Evolutionary conservation across 2,797 vertebrate species (phyloP), one percentile per base, ranked within the genome.

Genomic region (Diceros bicornis): DNA sequence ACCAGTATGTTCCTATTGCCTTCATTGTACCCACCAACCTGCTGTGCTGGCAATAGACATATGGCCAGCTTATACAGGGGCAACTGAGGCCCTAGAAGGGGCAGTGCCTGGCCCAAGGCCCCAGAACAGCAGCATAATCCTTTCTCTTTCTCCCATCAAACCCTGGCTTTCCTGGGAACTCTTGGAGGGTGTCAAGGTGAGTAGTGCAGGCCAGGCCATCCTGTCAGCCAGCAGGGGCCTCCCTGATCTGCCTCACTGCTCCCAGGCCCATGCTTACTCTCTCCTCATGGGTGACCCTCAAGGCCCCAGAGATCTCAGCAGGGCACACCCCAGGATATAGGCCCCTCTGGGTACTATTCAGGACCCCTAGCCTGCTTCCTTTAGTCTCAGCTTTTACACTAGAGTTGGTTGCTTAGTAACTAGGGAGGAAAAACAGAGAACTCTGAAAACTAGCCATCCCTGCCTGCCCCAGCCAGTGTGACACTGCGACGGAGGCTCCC

Each of bases 91-190:
- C 23, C 14, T 9, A 57, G 17, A 59, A 92, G 68, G 72, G 32
- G 6, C 13, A 55, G 71, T 21, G 12, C 4, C 21, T 47, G 25
- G 32, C 32, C 32, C 9, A 34, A 89, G 11, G 20, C n/a, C 18
- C 37, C 27, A 32, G 47, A 37, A 61, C n/a, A 55, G 25, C 6
- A 6, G 18, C 18, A 34, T 7, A 62, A 68, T 27, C 32, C 55
- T 91, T 83, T 47, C 91, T 66, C 88, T 90, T 94, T 78, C 34
- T 34, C 50, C 50, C 57, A 11, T 47, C 57, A 61, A 79, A 69
- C 10, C 12, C 6, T 50, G 47, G n/a, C 37, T 11, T 5, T 64
- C 16, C 18, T 44, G 64, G 74, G 55, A 32, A 59, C 34, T 74
- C 34, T 32, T 12, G 17, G 29, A 55, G 55, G 11, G 25, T 17